phyloP scores from a whole-genome alignment of 1,140 invertebrate species.

The silkworm (Bombyx mori) region DNA sequence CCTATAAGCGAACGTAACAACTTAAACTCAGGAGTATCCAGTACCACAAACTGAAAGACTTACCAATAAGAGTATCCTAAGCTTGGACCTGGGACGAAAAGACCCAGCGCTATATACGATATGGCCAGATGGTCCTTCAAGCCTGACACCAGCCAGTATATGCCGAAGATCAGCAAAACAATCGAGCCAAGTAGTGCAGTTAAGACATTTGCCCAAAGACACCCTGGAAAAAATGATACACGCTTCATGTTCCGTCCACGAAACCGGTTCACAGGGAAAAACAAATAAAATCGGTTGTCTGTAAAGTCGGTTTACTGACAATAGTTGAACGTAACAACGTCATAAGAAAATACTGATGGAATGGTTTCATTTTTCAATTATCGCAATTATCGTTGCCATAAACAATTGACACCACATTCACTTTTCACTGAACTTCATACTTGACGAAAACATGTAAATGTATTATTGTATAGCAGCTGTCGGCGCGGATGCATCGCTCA shows the following conservation, averaged over 20 bases:
- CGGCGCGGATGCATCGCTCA: too few relatives aligned
- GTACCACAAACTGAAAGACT: slow-evolving; percentile 8
- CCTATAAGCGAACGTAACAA: background rate
- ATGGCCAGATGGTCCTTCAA: slow-evolving; percentile 42
- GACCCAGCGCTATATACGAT: slow-evolving; percentile 37
- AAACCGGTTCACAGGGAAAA: too few relatives aligned
- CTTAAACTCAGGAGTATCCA: background rate
- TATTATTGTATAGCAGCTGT: too few relatives aligned
- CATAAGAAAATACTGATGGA: too few relatives aligned
- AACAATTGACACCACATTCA: too few relatives aligned
- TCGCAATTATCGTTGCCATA: too few relatives aligned
- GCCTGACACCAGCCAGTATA: slow-evolving; percentile 41
- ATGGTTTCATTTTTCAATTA: too few relatives aligned
- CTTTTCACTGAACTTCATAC: too few relatives aligned
- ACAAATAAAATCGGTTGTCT: too few relatives aligned
- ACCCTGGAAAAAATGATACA: slow-evolving; percentile 33
- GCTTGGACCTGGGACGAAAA: slow-evolving; percentile 16
- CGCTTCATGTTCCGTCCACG: background rate
- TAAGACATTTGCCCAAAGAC: slow-evolving; percentile 38
- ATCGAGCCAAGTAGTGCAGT: slow-evolving; percentile 24
- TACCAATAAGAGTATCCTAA: slow-evolving; percentile 60
- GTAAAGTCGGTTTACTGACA: too few relatives aligned
- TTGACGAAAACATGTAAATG: too few relatives aligned
- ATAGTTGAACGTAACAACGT: too few relatives aligned
- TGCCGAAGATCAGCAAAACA: slow-evolving; percentile 42